These are phyloP conservation scores for Rhadinocentrus ornatus DNA, from an alignment of 2,797 vertebrate species.

Conservation along the genomic window DNA sequence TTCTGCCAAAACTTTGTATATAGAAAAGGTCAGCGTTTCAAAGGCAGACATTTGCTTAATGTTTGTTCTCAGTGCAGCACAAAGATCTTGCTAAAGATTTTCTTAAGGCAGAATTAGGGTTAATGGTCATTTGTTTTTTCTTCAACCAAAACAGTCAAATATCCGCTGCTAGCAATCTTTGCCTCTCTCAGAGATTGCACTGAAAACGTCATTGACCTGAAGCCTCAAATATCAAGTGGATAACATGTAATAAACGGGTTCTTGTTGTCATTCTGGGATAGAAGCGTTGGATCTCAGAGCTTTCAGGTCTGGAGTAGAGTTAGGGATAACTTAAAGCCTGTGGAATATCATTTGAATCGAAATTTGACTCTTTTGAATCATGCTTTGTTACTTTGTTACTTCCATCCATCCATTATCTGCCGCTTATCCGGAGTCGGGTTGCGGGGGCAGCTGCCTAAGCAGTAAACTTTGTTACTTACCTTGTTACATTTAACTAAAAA, in stretches of 20 bases:
- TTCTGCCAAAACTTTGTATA: conserved; percentile 7
- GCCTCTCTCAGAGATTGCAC: neutral
- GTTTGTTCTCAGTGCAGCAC: conserved; percentile 3
- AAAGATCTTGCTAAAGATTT: conserved; percentile 2
- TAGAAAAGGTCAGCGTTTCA: conserved; percentile 40
- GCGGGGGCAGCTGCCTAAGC: too few species aligned
- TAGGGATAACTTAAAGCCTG: neutral
- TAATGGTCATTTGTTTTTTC: neutral
- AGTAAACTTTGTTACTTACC: too few species aligned
- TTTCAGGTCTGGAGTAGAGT: neutral
- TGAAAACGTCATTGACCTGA: conserved; percentile 3
- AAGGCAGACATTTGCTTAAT: conserved; percentile 17
- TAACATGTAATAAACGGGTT: conserved; percentile 23
- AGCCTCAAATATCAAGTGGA: conserved; percentile 7
- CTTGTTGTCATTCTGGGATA: conserved; percentile 5
- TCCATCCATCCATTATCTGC: too few species aligned
- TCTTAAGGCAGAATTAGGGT: neutral
- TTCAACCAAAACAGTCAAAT: neutral
- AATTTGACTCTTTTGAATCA: neutral
- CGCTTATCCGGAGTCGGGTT: too few species aligned
- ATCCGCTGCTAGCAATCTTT: neutral
- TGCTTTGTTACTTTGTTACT: neutral
- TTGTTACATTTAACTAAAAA: neutral
- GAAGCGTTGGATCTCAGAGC: conserved; percentile 17
- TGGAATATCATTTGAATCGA: neutral